Evolutionary conservation across 1,140 invertebrate species (phyloP).

Genomic region (Leptopilina clavipes): DNA sequence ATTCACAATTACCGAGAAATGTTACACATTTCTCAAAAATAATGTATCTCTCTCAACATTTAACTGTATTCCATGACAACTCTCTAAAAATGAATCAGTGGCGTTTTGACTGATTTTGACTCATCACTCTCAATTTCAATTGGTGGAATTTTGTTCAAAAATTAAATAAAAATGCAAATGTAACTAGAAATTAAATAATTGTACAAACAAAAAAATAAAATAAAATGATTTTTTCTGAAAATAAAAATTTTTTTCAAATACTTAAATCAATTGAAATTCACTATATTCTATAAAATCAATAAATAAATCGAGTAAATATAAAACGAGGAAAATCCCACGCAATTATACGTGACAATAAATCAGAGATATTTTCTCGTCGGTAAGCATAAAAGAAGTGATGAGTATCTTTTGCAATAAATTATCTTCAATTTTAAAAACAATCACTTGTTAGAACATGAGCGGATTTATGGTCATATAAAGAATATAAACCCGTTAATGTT

Average conservation of each 20-base stretch:
- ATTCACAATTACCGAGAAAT: background rate
- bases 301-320: background rate
- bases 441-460: background rate
- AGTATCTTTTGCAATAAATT: constrained; percentile 14
- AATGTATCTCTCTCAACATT: too few species aligned
- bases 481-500: background rate
- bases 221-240: too few species aligned
- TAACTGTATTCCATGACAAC: too few species aligned
- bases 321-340: constrained; percentile 1
- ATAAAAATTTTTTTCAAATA: too few species aligned
- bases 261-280: too few species aligned
- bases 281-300: background rate
- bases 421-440: constrained; percentile 8
- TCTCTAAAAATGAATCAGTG: too few species aligned
- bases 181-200: too few species aligned
- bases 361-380: constrained; percentile 12
- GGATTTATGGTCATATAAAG: constrained; percentile 12
- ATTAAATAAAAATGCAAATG: too few species aligned
- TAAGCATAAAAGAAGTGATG: constrained; percentile 1
- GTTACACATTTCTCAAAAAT: background rate
- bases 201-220: too few species aligned
- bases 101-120: too few species aligned
- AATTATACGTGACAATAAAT: background rate
- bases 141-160: too few species aligned
- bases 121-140: too few species aligned